Conservation (phyloP, 2,113 vertebrate genomes). For the Eublepharis macularius region DNA sequence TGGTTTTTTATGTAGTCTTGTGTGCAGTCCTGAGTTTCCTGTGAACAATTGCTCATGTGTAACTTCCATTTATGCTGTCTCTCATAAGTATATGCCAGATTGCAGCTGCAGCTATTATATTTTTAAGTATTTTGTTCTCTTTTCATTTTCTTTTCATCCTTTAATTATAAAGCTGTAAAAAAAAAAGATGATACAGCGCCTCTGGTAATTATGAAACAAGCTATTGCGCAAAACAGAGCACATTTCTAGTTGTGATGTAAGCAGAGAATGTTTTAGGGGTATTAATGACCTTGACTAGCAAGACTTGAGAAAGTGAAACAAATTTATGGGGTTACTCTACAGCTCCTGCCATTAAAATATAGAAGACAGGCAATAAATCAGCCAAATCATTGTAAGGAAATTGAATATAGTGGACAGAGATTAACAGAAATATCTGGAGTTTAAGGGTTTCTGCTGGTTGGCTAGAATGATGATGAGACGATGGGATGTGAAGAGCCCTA, state of each 20-base stretch:
- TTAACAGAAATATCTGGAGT: constrained; percentile 66
- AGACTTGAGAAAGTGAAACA: constrained; percentile 63
- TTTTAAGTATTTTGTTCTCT: constrained; percentile 48
- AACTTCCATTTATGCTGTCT: background rate
- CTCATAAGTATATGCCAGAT: background rate
- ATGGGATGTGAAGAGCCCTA: constrained; percentile 53
- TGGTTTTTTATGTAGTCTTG: background rate
- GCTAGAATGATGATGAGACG: constrained; percentile 68
- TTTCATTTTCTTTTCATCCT: constrained; percentile 67
- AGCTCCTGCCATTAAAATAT: constrained; percentile 62
- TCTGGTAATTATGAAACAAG: constrained; percentile 60
- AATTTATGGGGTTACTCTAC: constrained; percentile 67
- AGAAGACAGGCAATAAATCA: constrained; percentile 73
- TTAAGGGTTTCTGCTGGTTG: constrained; percentile 57
- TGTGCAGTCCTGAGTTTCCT: background rate
- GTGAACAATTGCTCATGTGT: background rate
- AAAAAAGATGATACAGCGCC: constrained; percentile 60
- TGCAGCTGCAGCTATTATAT: constrained; percentile 26
- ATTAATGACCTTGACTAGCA: constrained; percentile 67
- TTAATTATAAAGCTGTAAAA: constrained; percentile 70
- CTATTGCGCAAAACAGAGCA: constrained; percentile 69
- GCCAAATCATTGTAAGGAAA: constrained; percentile 67
- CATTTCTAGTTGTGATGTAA: constrained; percentile 65
- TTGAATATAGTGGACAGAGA: constrained; percentile 68
- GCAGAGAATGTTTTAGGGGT: constrained; percentile 53